Percentiles rank a stretch among this genome's conserved stretches.
Conservation (phyloP, 2,797 vertebrate genomes). For the Rhincodon typus region DNA sequence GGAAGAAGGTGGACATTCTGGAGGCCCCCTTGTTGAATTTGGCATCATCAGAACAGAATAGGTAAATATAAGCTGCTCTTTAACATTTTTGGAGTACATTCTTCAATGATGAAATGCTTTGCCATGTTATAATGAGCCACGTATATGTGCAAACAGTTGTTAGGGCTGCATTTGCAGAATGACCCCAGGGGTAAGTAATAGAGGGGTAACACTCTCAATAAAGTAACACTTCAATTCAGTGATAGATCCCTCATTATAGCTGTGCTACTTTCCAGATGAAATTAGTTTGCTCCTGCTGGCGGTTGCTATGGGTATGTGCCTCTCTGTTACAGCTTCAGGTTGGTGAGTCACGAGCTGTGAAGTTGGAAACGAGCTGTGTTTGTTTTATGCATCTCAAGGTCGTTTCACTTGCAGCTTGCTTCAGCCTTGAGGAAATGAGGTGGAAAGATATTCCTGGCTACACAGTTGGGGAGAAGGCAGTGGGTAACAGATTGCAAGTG, state of each 20-base stretch:
- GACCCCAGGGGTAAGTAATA: not conserved
- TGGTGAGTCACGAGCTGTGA: not conserved
- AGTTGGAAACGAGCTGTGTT: not conserved
- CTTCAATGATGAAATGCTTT: not conserved
- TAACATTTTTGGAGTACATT: not conserved
- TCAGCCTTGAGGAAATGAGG: not conserved
- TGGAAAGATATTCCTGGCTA: not conserved
- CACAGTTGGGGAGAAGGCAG: not conserved
- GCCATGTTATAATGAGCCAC: not conserved
- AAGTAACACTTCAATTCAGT: not conserved
- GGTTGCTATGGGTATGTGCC: not conserved
- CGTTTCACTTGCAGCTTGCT: not conserved
- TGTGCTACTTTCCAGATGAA: not conserved
- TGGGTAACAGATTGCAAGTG: not conserved
- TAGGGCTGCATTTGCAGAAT: not conserved
- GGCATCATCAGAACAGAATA: too few species aligned
- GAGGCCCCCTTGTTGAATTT: too few species aligned
- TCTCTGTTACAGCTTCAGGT: not conserved
- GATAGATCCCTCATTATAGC: not conserved
- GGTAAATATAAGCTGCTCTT: too few species aligned
- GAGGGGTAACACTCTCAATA: not conserved
- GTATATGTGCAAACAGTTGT: not conserved
- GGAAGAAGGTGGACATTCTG: too few species aligned
- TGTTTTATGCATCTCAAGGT: not conserved
- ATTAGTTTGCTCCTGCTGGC: not conserved